Percentiles rank a stretch among this genome's conserved stretches.
These are phyloP conservation scores for Sinocyclocheilus anshuiensis DNA, from an alignment of 2,113 vertebrate genomes.

Conservation along the genomic window DNA sequence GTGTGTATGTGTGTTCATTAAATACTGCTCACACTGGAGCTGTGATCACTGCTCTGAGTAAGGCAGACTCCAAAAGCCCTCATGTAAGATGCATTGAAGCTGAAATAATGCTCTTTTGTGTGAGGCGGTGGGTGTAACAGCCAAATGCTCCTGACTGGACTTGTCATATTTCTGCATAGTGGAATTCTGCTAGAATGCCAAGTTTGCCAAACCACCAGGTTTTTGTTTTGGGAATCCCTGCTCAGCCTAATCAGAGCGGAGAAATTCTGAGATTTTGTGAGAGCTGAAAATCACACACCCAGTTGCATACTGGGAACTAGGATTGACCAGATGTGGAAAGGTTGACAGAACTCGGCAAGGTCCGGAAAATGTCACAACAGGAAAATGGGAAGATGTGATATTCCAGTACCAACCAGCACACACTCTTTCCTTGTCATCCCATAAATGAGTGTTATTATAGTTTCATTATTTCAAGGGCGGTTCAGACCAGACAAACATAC, in stretches of 20 bases:
- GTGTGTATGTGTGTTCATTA: slow-evolving; percentile 44
- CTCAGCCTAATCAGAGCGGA: background rate
- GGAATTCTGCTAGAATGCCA: background rate
- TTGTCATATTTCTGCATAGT: background rate
- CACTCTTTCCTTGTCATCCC: slow-evolving; percentile 11
- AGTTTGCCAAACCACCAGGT: background rate
- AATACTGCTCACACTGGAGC: background rate
- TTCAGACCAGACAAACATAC: background rate
- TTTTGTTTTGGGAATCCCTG: background rate
- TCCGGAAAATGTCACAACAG: slow-evolving; percentile 32
- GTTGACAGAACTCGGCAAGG: slow-evolving; percentile 31
- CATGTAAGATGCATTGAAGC: background rate
- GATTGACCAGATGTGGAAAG: slow-evolving; percentile 49
- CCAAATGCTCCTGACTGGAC: slow-evolving; percentile 8
- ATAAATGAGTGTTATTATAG: slow-evolving; percentile 9
- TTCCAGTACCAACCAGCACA: slow-evolving; percentile 4
- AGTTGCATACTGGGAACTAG: slow-evolving; percentile 58
- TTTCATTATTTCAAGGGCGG: slow-evolving; percentile 3
- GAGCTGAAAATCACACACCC: slow-evolving; percentile 40
- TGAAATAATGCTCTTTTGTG: background rate
- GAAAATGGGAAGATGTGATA: slow-evolving; percentile 40
- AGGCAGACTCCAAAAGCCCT: background rate
- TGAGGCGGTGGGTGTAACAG: background rate
- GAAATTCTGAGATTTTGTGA: slow-evolving; percentile 42
- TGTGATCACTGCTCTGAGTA: background rate